phyloP scores from a whole-genome alignment of 2,888 invertebrate species.

The Gortyna flavago region DNA sequence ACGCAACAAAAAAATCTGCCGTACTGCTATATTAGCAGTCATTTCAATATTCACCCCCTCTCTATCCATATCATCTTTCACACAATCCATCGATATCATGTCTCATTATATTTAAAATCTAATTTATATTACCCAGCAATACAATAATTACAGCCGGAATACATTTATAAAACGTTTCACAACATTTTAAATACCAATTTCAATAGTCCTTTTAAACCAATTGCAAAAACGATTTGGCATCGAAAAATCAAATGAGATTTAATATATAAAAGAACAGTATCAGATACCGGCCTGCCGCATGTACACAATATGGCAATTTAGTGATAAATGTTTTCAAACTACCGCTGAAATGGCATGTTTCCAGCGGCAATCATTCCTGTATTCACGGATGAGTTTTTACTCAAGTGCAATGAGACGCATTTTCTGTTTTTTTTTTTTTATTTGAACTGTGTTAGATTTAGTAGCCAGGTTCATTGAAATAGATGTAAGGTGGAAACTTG shows the following conservation, averaged over 20 bases:
- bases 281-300: constrained; percentile 38
- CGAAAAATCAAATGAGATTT: constrained; percentile 45
- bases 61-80: background rate
- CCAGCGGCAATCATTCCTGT: constrained; percentile 53
- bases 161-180: background rate
- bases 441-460: background rate
- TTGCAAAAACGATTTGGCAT: constrained; percentile 26
- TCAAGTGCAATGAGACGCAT: constrained; percentile 41
- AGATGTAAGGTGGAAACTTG: background rate
- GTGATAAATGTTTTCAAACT: constrained; percentile 70
- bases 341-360: constrained; percentile 59
- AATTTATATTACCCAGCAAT: background rate
- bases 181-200: constrained; percentile 5
- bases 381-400: constrained; percentile 51
- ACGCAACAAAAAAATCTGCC: no score
- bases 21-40: background rate
- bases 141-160: background rate
- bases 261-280: constrained; percentile 52
- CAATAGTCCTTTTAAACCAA: constrained; percentile 12
- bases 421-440: constrained; percentile 18
- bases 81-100: background rate
- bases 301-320: constrained; percentile 69
- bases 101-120: background rate
- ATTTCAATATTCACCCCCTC: background rate
- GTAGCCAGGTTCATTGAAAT: background rate